Evolutionary conservation across 2,888 invertebrate genomes (phyloP), one percentile per base, ranked within the genome.

Genomic region (Hemaris fuciformis): DNA sequence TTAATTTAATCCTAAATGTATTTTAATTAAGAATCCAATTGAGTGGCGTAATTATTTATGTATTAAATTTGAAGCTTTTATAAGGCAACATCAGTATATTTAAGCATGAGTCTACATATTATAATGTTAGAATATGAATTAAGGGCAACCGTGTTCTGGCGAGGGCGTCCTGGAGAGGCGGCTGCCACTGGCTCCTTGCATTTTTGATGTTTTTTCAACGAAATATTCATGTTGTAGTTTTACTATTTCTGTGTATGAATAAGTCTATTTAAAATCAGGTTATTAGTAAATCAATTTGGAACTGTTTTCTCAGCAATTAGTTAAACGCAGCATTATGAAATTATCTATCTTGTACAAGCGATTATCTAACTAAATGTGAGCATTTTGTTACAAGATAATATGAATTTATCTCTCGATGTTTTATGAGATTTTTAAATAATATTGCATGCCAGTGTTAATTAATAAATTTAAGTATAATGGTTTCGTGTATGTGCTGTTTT

Each of bases 401-500:
- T 89, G 87, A 90, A 87, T 87, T 89, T 89, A 87, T 88, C 89
- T 87, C 87, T 87, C 85, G 80, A 78, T 79, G 80, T 85, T 89
- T 88, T 87, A 85, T 82, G 85, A 84, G 82, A 80, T 85, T 89
- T 89, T 86, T 85, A 84, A 84, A 75, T 84, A 81, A 79, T 88
- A 86, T 87, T 87, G 91, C 89, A 90, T 87, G 90, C 84, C 83
- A 85, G 84, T 87, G 87, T 86, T 84, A 84, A 87, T 83, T 84
- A 91, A 90, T 91, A 91, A 91, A 91, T 91, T 91, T 91, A 91
- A 91, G 91, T 91, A 89, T 87, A 91, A 90, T 88, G 81, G 77
- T 89, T 87, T 85, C 85, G 76, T 75, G 70, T 79, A 69, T 68
- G 68, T 76, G 79, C 67, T 77, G 89, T 91, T 91, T 91, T 71